Evolutionary conservation across 2,797 vertebrate genomes (phyloP).

Genomic region (Potorous gilbertii): DNA sequence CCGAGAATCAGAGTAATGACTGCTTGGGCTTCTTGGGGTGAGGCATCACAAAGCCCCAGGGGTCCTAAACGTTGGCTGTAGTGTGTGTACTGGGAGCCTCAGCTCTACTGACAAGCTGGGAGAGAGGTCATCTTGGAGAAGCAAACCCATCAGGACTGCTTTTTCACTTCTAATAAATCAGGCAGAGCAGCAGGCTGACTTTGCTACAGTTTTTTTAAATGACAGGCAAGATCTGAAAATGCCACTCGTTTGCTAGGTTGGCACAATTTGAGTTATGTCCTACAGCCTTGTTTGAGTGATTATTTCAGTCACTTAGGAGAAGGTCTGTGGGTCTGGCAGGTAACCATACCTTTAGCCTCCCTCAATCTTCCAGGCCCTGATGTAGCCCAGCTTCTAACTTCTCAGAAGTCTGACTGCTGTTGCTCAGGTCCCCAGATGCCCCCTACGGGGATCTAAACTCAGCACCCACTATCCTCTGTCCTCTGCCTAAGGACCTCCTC

Average conservation of each 20-base stretch:
- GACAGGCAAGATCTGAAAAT: constrained; percentile 7
- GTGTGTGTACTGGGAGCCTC: neutral
- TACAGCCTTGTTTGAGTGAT: neutral
- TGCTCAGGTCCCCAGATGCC: neutral
- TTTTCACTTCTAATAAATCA: constrained; percentile 38
- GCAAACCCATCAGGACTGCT: neutral
- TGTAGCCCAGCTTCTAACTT: neutral
- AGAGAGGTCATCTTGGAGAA: constrained; percentile 25
- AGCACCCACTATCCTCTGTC: neutral
- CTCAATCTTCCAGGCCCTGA: constrained; percentile 11
- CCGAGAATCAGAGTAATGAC: neutral
- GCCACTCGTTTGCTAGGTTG: constrained; percentile 2
- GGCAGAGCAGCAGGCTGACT: neutral
- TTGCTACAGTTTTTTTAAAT: constrained; percentile 41
- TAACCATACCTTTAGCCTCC: neutral
- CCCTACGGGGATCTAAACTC: neutral
- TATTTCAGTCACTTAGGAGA: constrained; percentile 6
- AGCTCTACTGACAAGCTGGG: neutral
- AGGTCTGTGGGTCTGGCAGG: neutral
- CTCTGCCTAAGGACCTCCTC: neutral
- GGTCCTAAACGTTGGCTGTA: neutral
- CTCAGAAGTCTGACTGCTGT: neutral
- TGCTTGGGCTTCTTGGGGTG: neutral
- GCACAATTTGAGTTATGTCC: constrained; percentile 21
- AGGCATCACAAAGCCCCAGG: neutral